phyloP scores from a whole-genome alignment of 2,797 vertebrate genomes.

The Spheniscus humboldti region DNA sequence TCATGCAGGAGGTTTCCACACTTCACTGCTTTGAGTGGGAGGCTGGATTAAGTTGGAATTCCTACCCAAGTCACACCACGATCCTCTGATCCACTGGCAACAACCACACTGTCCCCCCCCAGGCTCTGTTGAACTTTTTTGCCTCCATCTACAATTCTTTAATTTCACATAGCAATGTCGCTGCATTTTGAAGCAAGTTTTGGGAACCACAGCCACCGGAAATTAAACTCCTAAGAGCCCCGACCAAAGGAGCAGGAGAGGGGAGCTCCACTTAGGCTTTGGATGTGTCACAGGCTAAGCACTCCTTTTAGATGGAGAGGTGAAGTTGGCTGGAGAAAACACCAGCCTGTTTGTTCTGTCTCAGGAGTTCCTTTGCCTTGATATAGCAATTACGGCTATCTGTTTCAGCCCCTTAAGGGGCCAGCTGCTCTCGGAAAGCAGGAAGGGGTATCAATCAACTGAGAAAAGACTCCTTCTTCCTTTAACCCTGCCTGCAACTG shows the following conservation, averaged over 20 bases:
- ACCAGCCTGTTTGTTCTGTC: rapidly evolving
- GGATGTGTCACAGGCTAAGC: background rate
- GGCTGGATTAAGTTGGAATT: background rate
- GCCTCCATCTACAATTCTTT: background rate
- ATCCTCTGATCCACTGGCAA: background rate
- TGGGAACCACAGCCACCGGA: background rate
- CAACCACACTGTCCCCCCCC: background rate
- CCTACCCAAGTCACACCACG: background rate
- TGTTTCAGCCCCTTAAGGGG: background rate
- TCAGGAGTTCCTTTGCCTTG: background rate
- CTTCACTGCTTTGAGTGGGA: background rate
- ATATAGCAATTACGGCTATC: background rate
- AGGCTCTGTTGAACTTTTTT: background rate
- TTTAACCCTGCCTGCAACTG: background rate
- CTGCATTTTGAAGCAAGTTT: background rate
- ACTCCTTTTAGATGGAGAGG: background rate
- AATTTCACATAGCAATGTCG: background rate
- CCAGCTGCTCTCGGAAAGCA: background rate
- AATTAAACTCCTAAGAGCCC: background rate
- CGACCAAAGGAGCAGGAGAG: background rate
- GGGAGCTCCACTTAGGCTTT: background rate
- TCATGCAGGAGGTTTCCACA: background rate
- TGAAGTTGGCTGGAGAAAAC: background rate
- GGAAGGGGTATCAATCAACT: background rate
- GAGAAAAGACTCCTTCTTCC: background rate